Conservation (phyloP, 2,888 invertebrate genomes). For the Celastrina argiolus region DNA sequence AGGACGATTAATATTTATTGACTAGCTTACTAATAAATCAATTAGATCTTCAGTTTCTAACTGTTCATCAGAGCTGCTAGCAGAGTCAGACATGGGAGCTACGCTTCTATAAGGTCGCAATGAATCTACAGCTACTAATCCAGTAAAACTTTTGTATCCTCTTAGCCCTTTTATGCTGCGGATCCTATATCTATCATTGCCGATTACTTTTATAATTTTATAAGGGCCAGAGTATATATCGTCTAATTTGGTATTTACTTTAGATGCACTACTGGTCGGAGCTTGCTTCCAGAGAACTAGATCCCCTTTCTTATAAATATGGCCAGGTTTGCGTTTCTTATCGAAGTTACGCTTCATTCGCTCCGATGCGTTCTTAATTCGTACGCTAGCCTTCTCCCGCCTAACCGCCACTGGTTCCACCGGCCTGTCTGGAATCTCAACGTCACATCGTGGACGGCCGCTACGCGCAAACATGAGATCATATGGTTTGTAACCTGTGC, state of each 20-base stretch:
- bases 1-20: not conserved
- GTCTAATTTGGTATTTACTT: constrained; percentile 33
- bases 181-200: constrained; percentile 38
- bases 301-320: too few species aligned
- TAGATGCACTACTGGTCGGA: constrained; percentile 7
- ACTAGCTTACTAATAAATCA: constrained; percentile 34
- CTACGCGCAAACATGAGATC: constrained; percentile 27
- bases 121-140: too few species aligned
- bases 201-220: constrained; percentile 32
- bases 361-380: not conserved
- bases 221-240: constrained; percentile 38
- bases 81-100: constrained; percentile 25
- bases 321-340: not conserved
- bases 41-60: constrained; percentile 35
- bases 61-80: constrained; percentile 35
- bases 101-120: constrained; percentile 31
- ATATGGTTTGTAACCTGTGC: constrained; percentile 23
- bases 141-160: not conserved
- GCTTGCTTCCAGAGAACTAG: not conserved
- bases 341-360: not conserved
- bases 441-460: not conserved
- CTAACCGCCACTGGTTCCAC: not conserved
- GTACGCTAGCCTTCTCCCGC: not conserved
- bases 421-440: not conserved
- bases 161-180: constrained; percentile 36